Evolutionary conservation across 2,888 invertebrate species (phyloP), one percentile per base, ranked within the genome.

Genomic region (Chrysopilus asiliformis): DNA sequence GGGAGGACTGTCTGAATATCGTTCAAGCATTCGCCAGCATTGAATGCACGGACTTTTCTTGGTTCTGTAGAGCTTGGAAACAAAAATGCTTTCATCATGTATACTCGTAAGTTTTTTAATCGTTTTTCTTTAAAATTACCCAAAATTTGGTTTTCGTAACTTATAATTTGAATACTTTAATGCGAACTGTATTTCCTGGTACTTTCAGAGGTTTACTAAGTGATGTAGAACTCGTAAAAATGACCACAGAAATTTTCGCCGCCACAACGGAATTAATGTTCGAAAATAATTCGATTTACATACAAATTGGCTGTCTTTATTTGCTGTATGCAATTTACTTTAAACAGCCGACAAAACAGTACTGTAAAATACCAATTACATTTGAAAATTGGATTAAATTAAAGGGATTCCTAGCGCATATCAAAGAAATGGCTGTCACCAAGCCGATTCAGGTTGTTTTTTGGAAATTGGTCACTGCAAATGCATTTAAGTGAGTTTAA

Each of bases 1-100:
- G 7, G 3, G 5, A 16, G 2, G 41, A 41, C 35, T 38, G 34
- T 13, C 32, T 16, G 17, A 15, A 8, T 9, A n/a, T 41, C 14
- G 31, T 41, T 5, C 28, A 41, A 6, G 28, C 16, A 10, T 41
- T 41, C 25, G 19, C 32, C 9, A 31, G 24, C 10, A 18, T 20
- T 5, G 18, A 14, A 3, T 32, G 17, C 17, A 4, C 17, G 4
- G 20, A 38, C 4, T 41, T 38, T 38, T 13, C 10, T 15, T 13
- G 4, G 4, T 41, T 41, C 17, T 41, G 38, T 27, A 20, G 28
- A n/a, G 38, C 33, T 17, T 41, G 41, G 41, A 38, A 41, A 17
- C n/a, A n/a, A 15, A 17, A 28, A 31, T 15, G 22, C 3, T 38
- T 41, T 15, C 34, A 27, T 2, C 31, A 34, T 12, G 20, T 41